Base-by-base conservation (phyloP, 2,888 invertebrate species). In the Drosophila tanythrix region DNA sequence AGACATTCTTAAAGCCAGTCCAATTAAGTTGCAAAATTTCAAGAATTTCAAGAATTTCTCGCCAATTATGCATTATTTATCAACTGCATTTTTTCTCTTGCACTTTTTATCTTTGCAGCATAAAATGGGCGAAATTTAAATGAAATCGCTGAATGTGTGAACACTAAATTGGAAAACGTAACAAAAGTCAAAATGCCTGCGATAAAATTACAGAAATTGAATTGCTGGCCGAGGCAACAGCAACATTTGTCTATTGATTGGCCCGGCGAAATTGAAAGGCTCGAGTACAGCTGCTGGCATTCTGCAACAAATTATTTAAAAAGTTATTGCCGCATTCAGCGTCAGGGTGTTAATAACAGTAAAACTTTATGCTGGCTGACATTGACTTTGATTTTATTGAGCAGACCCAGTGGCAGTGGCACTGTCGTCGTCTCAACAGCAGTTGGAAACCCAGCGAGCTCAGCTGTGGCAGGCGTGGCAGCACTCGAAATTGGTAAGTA, bases 321-420 rank as follows among this genome's bases (percentile, higher is more conserved):
- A 91, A 90, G 81, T 79, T 88, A 90, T 89, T 84, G 89, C 81
- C 89, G 60, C 81, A 89, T 87, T 91, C 86, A 83, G 78, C 87
- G 82, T 70, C 86, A 85, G 83, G 81, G 83, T 85, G 84, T 89
- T 88, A 91, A 91, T 90, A 91, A 90, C 82, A 83, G 84, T 90
- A 91, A 91, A 91, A 90, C 82, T 90, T 90, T 91, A 90, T 90
- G 86, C 77, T 86, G 85, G 89, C 88, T 91, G 89, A 83, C 92
- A 90, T 86, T 91, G 90, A 87, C 87, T 90, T 86, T 91, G 90
- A 90, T 91, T 90, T 85, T 91, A 90, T 83, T 90, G 83, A 80
- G 81, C 75, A 82, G 57, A 63, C 51, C 38, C 62, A 38, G 13
- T 58, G 73, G 64, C 70, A 62, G 27, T 29, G 40, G 35, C 43